phyloP scores from a whole-genome alignment of 2,113 vertebrate genomes.

The Tragelaphus imberbis region DNA sequence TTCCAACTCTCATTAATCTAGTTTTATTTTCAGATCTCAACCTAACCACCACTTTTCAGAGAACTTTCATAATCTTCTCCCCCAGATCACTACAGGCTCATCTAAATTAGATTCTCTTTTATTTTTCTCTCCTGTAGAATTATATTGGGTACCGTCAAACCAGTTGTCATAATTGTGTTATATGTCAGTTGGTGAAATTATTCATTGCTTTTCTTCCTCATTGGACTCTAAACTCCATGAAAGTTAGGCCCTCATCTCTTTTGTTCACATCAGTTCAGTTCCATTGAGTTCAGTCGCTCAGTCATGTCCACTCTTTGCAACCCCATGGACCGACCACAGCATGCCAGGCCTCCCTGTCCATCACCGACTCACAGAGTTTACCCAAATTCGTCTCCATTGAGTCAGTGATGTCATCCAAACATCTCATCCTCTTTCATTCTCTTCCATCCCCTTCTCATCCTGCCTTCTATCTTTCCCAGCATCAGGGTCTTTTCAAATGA shows the following conservation, averaged over 20 bases:
- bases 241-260: background rate
- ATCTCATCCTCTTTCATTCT: background rate
- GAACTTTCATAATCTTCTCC: background rate
- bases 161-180: background rate
- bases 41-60: background rate
- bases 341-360: background rate
- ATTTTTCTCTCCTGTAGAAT: background rate
- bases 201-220: background rate
- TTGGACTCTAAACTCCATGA: background rate
- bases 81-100: background rate
- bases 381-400: background rate
- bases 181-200: background rate
- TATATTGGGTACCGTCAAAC: background rate
- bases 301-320: background rate
- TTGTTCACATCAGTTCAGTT: background rate
- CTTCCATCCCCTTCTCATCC: background rate
- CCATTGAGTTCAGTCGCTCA: background rate
- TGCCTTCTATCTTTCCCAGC: background rate
- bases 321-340: background rate
- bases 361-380: background rate
- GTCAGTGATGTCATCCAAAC: background rate
- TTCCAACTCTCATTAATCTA: background rate
- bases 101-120: background rate
- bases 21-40: background rate
- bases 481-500: background rate